Evolutionary conservation across 2,113 vertebrate genomes (phyloP).

Genomic region (Australoheros scitulus): DNA sequence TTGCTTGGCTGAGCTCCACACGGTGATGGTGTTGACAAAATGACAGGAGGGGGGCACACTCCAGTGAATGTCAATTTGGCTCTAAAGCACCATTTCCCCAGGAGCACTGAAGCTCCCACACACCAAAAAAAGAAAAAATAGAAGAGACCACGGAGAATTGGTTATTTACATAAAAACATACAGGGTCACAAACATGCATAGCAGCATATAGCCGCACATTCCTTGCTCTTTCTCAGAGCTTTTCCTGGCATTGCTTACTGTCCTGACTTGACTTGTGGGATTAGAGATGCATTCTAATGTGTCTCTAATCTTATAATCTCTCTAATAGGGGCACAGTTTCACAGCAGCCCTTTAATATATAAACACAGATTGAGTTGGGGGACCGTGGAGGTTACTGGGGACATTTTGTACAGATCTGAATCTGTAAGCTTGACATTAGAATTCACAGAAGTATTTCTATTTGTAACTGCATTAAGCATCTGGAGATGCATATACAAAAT

Average conservation of each 20-base stretch:
- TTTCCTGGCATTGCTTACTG: conserved; percentile 24
- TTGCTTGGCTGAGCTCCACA: conserved; percentile 77
- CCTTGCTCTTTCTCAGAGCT: not conserved
- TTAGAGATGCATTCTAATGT: conserved; percentile 60
- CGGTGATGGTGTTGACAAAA: conserved; percentile 80
- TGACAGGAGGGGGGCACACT: conserved; percentile 77
- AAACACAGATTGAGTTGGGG: conserved; percentile 8
- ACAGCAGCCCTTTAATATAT: conserved; percentile 23
- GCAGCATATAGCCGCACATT: not conserved
- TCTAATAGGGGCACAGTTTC: conserved; percentile 49
- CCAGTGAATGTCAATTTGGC: conserved; percentile 79
- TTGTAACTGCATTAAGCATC: not conserved
- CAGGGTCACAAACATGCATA: conserved; percentile 11
- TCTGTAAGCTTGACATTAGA: conserved; percentile 3
- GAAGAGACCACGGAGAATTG: not conserved
- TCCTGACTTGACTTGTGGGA: conserved; percentile 51
- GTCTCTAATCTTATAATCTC: conserved; percentile 66
- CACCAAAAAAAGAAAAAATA: conserved; percentile 7
- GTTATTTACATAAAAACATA: conserved; percentile 24
- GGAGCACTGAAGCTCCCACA: conserved; percentile 47
- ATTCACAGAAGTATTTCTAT: conserved; percentile 3
- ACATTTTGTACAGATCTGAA: conserved; percentile 30
- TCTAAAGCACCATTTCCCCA: conserved; percentile 65
- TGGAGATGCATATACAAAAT: not conserved
- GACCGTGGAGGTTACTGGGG: conserved; percentile 40